Evolutionary conservation across 2,888 invertebrate species (phyloP), one percentile per base, ranked within the genome.

Genomic region (Rhodophaea formosa): DNA sequence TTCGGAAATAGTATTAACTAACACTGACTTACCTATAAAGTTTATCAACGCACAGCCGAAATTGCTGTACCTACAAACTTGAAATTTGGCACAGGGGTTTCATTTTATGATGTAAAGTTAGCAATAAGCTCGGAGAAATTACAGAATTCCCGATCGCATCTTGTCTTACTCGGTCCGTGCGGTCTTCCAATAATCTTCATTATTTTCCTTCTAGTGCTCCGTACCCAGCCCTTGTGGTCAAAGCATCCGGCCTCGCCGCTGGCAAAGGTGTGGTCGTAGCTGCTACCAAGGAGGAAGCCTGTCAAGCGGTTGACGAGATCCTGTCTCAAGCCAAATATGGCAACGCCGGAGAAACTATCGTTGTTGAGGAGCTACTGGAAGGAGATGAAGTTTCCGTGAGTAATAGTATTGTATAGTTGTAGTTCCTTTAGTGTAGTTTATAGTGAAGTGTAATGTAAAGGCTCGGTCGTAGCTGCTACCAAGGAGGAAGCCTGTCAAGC

Each of bases 261-360:
- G 99, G 99, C 32, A 99, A 99, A 82, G 99, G 99, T 0, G 99
- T 99, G 1, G 94, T 98, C 2, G 97, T 99, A 0, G 97, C 97
- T 0, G 80, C 93, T 1, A 92, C 92, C 69, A 93, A 92, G 64
- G 92, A 93, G n/a, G 97, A 98, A 79, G 98, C 98, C 0, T 96
- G 95, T 67, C 80, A 87, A 43, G 97, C 98, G 0, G 96, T 97
- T 0, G 96, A 96, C 72, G 94, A 95, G 57, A 97, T 98, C 71
- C 87, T 98, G 45, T 93, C 93, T 0, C 93, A 95, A 2, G 94
- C 94, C 63, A 95, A 95, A 72, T 98, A 96, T 84, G 98, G 98
- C 0, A 68, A 86, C 6, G 98, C 98, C 56, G 97, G 98, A 0
- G 93, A 96, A 68, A 95, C 94, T 0, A 92, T 99, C 1, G 95